Base-by-base conservation (phyloP, 1,140 invertebrate genomes). In the Globodera rostochiensis region DNA sequence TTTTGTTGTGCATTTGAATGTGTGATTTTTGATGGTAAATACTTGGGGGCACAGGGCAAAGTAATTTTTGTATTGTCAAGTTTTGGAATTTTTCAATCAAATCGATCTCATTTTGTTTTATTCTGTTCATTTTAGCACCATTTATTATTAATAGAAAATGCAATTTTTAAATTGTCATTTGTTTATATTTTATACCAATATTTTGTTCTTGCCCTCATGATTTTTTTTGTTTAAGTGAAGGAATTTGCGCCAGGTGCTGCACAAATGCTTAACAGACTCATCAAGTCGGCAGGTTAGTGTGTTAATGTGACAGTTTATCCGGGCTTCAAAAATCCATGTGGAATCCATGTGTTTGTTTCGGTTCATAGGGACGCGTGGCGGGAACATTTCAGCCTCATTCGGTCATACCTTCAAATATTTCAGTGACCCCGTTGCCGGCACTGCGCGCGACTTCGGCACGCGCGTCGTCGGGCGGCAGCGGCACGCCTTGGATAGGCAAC, bases 381-480 rank as follows among this genome's bases (percentile, higher is more conserved):
- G 36, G 36, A 36, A 36, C 36, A 36, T 36, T 36, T 36, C 36
- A 3, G 2, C 0, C 2, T 36, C 36, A 3, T 36, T 9, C 5
- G 50, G 50, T 53, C 1, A 53, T 6, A 53, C 50, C 1, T 13
- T 60, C 15, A 0, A 15, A 15, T 15, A 19, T 60, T 50, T n/a
- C 73, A 50, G 47, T 6, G n/a, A n/a, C 25, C n/a, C n/a, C 53
- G n/a, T 49, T 21, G 53, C 47, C 47, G n/a, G 71, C 50, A 49
- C 46, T 53, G 50, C 71, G 71, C 46, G 15, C 15, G 4, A 21
- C 82, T 74, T 81, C 36, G 80, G 75, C n/a, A 21, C 82, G 82
- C 47, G n/a, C n/a, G 15, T 83, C 81, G 45, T 74, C 75, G 49
- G 66, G 80, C 64, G 57, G 57, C 70, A 73, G 80, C 64, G 57